A percentile compares a stretch with the other conserved stretches of the same genome.
Evolutionary conservation across 2,113 vertebrate genomes (phyloP).

Genomic region (Tragelaphus buxtoni): DNA sequence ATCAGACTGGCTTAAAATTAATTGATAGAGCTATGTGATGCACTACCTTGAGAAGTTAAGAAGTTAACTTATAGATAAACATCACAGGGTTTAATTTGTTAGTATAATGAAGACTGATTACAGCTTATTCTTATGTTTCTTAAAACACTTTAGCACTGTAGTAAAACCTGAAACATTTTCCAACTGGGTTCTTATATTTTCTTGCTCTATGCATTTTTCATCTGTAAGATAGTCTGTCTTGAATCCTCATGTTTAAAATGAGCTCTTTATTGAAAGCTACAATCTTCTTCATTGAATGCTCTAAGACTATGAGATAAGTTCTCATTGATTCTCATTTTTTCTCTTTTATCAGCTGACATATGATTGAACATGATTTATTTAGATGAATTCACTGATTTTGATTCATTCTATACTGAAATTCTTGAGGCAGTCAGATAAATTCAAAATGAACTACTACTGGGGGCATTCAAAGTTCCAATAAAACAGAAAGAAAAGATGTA

Average conservation of each 20-base stretch:
- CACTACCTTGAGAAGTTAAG: not conserved
- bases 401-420: not conserved
- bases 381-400: not conserved
- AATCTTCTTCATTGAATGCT: not conserved
- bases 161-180: not conserved
- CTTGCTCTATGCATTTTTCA: not conserved
- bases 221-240: not conserved
- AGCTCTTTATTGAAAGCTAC: not conserved
- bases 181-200: not conserved
- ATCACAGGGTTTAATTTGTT: not conserved
- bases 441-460: not conserved
- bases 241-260: not conserved
- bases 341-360: not conserved
- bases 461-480: not conserved
- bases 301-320: not conserved
- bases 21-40: not conserved
- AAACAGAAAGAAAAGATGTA: not conserved
- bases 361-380: not conserved
- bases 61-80: not conserved
- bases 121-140: not conserved
- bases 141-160: not conserved
- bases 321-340: not conserved
- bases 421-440: not conserved
- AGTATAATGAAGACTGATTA: not conserved
- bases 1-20: not conserved